phyloP scores from a whole-genome alignment of 1,140 invertebrate species.

The Acromyrmex echinatior region DNA sequence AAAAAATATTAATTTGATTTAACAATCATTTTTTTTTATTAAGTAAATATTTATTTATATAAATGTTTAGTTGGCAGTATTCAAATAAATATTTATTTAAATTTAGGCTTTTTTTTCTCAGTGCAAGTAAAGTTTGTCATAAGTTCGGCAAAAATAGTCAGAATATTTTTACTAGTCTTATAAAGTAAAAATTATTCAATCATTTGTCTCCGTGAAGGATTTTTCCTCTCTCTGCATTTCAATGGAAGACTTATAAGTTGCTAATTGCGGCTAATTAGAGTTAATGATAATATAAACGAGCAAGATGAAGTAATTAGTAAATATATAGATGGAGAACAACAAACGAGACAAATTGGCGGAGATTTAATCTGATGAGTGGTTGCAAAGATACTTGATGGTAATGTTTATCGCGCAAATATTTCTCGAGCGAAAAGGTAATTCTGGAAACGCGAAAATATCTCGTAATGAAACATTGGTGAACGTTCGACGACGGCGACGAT shows the following conservation, averaged over 20 bases:
- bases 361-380: not conserved
- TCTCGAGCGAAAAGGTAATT: too few relatives aligned
- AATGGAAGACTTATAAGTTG: not conserved
- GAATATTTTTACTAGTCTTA: too few relatives aligned
- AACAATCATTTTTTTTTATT: too few relatives aligned
- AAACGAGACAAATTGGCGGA: not conserved
- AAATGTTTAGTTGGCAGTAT: too few relatives aligned
- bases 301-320: not conserved
- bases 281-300: not conserved
- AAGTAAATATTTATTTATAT: too few relatives aligned
- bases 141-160: too few relatives aligned
- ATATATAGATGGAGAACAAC: not conserved
- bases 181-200: too few relatives aligned
- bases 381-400: not conserved
- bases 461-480: constrained; percentile 6
- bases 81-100: too few relatives aligned
- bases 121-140: too few relatives aligned
- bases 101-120: too few relatives aligned
- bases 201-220: not conserved
- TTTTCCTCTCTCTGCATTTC: not conserved
- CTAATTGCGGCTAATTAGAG: constrained; percentile 13
- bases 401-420: not conserved
- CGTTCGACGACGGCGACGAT: not conserved
- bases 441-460: not conserved
- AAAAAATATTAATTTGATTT: too few relatives aligned